Evolutionary conservation across 2,797 vertebrate genomes (phyloP), one percentile per base, ranked within the genome.

Genomic region (Chaenodraco wilsoni): DNA sequence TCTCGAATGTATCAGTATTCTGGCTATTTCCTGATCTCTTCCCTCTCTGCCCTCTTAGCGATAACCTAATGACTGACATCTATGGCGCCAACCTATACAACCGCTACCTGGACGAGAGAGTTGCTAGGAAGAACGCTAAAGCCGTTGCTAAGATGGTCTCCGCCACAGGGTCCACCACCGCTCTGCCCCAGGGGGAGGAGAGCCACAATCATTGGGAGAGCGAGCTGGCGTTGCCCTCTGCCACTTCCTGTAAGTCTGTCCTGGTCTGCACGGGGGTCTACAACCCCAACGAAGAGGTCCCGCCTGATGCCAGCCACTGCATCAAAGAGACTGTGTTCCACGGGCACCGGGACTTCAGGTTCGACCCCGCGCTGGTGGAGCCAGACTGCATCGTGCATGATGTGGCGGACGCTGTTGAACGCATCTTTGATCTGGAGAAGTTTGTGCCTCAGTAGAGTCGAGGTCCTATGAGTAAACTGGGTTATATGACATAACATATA

Each of bases 51-150:
- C 1, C 52, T 55, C 57, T 51, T 82, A 97, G 97, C 64, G 97
- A 98, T 83, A 98, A 98, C 48, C 85, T 96, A n/a, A 97, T 98
- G 97, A 97, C 96, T 0, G 97, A 97, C 43, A 95, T 98, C 69
- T 98, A 97, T 0, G 97, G 97, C 19, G 96, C 96, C 68, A 98
- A 98, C 74, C 94, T 97, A 23, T 98, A 97, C 93, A 96, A 95
- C 82, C 95, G 96, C 72, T 96, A 94, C 89, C 95, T 98, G 69
- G 82, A 95, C 68, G 93, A 96, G 74, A 87, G 90, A 50, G 74
- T 54, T 3, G 66, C 86, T 0, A 84, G 86, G 33, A 89, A 90
- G 81, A 91, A 90, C 78, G 81, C 90, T 50, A 92, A 93, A 88
- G 87, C 91, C 13, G 52, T 93, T 0, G 88, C 91, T 3, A 91